Conservation (phyloP, 2,113 vertebrate genomes). For the Brachypodius melanocephalos region DNA sequence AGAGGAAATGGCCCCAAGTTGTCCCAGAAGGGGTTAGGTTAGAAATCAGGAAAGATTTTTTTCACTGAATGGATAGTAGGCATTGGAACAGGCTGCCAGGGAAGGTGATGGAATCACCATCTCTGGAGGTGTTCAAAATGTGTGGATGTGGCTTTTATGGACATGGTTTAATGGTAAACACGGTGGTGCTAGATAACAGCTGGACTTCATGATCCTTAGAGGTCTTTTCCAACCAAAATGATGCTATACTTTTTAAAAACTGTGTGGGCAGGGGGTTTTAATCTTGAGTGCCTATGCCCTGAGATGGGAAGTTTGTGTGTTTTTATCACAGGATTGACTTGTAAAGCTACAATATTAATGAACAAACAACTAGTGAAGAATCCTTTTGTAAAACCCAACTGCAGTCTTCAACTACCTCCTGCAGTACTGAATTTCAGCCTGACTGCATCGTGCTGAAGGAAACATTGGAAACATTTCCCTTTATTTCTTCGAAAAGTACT, state of each 20-base stretch:
- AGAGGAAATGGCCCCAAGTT: not conserved
- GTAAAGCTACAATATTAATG: not conserved
- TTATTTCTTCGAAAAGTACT: not conserved
- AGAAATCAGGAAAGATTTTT: not conserved
- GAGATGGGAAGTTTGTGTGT: not conserved
- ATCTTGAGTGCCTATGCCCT: not conserved
- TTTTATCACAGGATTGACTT: not conserved
- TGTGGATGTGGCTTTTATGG: not conserved
- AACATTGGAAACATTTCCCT: not conserved
- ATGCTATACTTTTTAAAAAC: not conserved
- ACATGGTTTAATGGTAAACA: not conserved
- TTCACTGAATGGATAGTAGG: not conserved
- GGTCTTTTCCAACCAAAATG: not conserved
- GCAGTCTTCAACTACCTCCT: not conserved
- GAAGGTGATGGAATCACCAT: not conserved
- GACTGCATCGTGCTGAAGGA: not conserved
- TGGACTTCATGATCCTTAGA: not conserved
- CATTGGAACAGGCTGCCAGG: not conserved
- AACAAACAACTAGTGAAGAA: not conserved
- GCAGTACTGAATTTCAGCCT: not conserved
- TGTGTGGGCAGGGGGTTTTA: not conserved
- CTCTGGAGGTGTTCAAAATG: not conserved
- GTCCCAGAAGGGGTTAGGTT: not conserved
- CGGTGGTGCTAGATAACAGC: not conserved
- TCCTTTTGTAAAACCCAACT: not conserved